Conservation (phyloP, 2,888 invertebrate species). For the Euplagia quadripunctaria region DNA sequence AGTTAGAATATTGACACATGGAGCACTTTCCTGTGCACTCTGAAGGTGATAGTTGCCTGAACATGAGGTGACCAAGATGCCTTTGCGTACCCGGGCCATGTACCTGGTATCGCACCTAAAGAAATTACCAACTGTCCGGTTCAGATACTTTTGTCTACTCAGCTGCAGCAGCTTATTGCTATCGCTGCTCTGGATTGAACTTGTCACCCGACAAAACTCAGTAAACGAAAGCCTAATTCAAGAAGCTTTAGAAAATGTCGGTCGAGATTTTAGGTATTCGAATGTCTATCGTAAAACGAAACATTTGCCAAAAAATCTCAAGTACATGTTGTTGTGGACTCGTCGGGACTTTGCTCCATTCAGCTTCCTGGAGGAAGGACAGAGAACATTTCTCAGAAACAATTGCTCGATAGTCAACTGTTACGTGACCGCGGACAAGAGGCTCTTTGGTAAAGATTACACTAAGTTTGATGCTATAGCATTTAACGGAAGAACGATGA, state of each 20-base stretch:
- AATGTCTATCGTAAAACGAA: constrained; percentile 69
- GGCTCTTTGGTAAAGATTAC: constrained; percentile 42
- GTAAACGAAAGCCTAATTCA: constrained; percentile 58
- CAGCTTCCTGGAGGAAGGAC: constrained; percentile 66
- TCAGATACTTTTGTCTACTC: constrained; percentile 62
- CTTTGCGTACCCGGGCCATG: constrained; percentile 36
- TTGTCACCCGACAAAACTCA: constrained; percentile 46
- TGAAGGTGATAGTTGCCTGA: constrained; percentile 38
- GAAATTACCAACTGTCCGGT: constrained; percentile 54
- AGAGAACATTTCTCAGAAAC: constrained; percentile 69
- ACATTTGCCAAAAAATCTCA: constrained; percentile 64
- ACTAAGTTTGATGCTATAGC: constrained; percentile 73
- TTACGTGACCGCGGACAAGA: constrained; percentile 65
- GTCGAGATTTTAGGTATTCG: constrained; percentile 67
- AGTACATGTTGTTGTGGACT: constrained; percentile 78
- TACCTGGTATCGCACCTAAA: constrained; percentile 49
- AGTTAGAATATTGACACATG: neutral
- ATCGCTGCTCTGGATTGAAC: constrained; percentile 66
- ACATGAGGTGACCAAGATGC: constrained; percentile 65
- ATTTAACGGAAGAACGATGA: constrained; percentile 74
- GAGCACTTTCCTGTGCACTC: constrained; percentile 37
- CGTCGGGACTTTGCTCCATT: constrained; percentile 66
- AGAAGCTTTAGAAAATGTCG: constrained; percentile 71
- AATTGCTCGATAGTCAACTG: constrained; percentile 75
- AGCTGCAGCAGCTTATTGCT: constrained; percentile 61